Evolutionary conservation across 2,113 vertebrate genomes (phyloP).

Genomic region (Hemiscyllium ocellatum): DNA sequence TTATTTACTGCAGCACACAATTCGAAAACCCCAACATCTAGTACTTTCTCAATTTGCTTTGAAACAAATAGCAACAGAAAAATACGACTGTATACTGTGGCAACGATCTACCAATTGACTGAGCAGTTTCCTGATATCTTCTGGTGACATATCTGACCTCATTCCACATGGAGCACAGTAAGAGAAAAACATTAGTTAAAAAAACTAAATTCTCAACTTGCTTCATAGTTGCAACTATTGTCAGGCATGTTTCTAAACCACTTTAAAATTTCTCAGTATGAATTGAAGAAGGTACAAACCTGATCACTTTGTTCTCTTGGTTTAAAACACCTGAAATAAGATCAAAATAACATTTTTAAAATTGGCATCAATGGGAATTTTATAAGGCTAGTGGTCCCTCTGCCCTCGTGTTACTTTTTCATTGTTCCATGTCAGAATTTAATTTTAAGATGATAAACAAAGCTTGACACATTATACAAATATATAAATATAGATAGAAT

Average conservation of each 20-base stretch:
- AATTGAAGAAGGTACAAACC: not conserved
- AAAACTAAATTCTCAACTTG: not conserved
- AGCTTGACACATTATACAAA: not conserved
- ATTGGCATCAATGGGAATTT: not conserved
- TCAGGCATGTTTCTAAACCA: not conserved
- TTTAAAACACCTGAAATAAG: slow-evolving; percentile 6
- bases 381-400: not conserved
- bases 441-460: not conserved
- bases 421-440: not conserved
- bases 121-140: not conserved
- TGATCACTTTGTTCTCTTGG: not conserved
- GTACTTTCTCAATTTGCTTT: not conserved
- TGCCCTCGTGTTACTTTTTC: not conserved
- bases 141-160: not conserved
- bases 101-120: not conserved
- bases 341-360: not conserved
- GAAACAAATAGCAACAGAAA: not conserved
- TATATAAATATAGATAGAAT: not conserved
- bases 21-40: not conserved
- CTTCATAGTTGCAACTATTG: not conserved
- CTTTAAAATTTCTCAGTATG: not conserved
- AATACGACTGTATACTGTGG: not conserved
- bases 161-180: not conserved
- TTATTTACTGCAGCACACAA: not conserved
- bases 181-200: not conserved